phyloP scores from a whole-genome alignment of 2,888 invertebrate species.

The Catocala nupta region DNA sequence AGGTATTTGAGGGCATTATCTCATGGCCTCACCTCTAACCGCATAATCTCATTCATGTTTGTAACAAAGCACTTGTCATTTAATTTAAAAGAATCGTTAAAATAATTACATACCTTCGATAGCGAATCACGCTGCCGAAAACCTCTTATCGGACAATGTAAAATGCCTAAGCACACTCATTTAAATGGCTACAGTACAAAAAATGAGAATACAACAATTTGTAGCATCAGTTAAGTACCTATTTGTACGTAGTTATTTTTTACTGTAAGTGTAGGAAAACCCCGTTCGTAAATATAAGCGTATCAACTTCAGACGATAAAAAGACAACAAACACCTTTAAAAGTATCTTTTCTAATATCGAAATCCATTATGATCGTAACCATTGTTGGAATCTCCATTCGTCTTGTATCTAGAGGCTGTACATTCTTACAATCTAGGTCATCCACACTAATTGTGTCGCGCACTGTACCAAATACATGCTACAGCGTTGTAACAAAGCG shows the following conservation, averaged over 20 bases:
- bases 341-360: slow-evolving; percentile 41
- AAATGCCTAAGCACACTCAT: too few species aligned
- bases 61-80: neutral
- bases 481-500: slow-evolving; percentile 45
- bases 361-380: slow-evolving; percentile 40
- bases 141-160: too few species aligned
- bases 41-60: neutral
- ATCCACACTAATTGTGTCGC: slow-evolving; percentile 41
- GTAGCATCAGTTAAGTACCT: neutral
- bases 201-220: neutral
- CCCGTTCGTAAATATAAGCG: slow-evolving; percentile 14
- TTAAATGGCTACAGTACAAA: neutral
- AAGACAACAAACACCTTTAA: slow-evolving; percentile 21
- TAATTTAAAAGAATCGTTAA: too few species aligned
- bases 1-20: neutral
- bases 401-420: slow-evolving; percentile 34
- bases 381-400: slow-evolving; percentile 47
- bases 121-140: too few species aligned
- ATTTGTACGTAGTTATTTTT: neutral
- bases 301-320: slow-evolving; percentile 13
- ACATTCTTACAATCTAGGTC: slow-evolving; percentile 41
- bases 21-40: neutral
- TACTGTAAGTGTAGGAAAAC: slow-evolving; percentile 51
- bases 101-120: too few species aligned
- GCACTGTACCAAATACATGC: slow-evolving; percentile 45